Base-by-base conservation (phyloP, 2,888 invertebrate genomes). In the Argyra leucocephala region DNA sequence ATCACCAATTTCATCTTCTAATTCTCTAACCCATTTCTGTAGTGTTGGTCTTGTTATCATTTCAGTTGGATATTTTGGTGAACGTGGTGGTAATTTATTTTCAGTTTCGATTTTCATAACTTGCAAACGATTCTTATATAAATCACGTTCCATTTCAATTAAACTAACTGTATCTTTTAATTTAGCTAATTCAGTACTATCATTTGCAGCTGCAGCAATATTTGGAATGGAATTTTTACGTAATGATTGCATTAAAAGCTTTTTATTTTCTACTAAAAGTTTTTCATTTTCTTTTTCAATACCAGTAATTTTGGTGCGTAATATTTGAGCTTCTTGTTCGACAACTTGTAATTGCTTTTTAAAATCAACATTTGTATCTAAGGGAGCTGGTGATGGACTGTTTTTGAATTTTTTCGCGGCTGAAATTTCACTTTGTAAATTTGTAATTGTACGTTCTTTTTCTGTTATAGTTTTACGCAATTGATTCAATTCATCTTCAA, bases 1-100 rank as follows among this genome's bases (percentile, higher is more conserved):
- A 66, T 79, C 77, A 31, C 88, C 87, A 70, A 93, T 88, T 83
- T 96, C 94, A 74, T 85, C 89, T 79, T 94, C 94, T 71, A 94
- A 81, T 69, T 95, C 93, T 66, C 90, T 88, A 2, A 94, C 87
- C 87, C 92, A 90, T 73, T 86, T 90, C 72, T 76, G 91, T 73
- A 93, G 80, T 63, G 76, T 76, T 65, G 76, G 75, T 70, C 78
- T 79, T 0, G 78, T 78, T 22, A 78, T 79, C 21, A 79, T 79
- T 73, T 91, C 90, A 9, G 88, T 88, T 10, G 87, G 83, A 73
- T 87, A 88, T 74, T 90, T 90, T 4, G 88, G 85, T n/a, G 84
- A 84, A 71, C 90, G 83, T 24, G 85, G 84, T 70, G 87, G 88
- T 71, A 88, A 84, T 36, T 85, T 84, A 70, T 83, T 84, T n/a